Conservation (phyloP, 2,888 invertebrate species). For the Phalangium opilio region DNA sequence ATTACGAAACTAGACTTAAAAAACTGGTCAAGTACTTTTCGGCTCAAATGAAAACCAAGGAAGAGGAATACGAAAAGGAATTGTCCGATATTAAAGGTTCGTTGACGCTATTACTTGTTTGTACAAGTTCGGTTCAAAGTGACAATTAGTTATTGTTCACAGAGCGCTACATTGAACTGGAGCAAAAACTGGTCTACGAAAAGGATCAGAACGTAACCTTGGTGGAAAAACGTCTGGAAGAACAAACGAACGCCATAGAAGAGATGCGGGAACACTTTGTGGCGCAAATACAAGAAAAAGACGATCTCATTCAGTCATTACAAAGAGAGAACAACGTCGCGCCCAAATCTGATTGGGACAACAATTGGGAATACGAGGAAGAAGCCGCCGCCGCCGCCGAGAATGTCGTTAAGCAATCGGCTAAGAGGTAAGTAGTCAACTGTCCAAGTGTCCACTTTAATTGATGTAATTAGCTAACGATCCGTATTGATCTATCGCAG, state of each 20-base stretch:
- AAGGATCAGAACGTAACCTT: conserved; percentile 7
- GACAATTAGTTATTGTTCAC: neutral
- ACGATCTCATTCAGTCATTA: conserved; percentile 3
- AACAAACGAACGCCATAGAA: conserved; percentile 19
- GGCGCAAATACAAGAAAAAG: conserved; percentile 12
- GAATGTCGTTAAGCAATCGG: no score
- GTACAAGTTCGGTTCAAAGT: neutral
- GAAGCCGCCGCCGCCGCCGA: no score
- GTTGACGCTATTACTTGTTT: conserved; percentile 1
- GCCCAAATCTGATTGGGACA: no score
- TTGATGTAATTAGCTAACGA: no score
- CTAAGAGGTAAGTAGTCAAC: no score
- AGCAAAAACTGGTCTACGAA: conserved; percentile 9
- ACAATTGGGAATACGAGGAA: no score
- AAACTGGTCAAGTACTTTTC: conserved; percentile 8
- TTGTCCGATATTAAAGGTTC: conserved; percentile 10
- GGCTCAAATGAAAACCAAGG: conserved; percentile 11
- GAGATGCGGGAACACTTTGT: conserved; percentile 20
- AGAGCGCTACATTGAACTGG: neutral
- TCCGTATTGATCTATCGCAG: no score
- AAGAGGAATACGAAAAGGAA: conserved; percentile 9
- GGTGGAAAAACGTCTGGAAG: conserved; percentile 13
- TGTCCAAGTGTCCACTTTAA: no score
- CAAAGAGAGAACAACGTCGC: no score
- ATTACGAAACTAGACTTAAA: conserved; percentile 8